Evolutionary conservation across 2,888 invertebrate species (phyloP), one percentile per base, ranked within the genome.

Genomic region (Chromoteleia sp.): DNA sequence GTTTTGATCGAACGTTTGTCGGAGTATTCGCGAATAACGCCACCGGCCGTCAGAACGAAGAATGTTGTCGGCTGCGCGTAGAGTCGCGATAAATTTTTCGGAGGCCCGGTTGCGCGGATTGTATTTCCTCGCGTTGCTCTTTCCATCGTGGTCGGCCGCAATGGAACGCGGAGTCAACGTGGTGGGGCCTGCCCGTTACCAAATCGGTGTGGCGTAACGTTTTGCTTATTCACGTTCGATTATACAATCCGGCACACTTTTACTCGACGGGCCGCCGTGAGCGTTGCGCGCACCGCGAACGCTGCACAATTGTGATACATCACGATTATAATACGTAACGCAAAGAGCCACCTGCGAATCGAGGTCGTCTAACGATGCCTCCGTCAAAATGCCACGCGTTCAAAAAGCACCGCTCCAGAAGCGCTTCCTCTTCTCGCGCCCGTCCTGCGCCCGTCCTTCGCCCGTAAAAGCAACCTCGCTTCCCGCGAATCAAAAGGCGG

Each of bases 161-260:
- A 65, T 59, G 75, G 78, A 71, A 74, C 71, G 78, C 78, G 56
- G 75, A 70, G 61, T 58, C 21, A 74, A 50, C 74, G 77, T 79
- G 67, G 83, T 83, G 83, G 83, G 86, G 77, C 68, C 71, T 81
- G 80, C 79, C 84, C 85, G 89, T 91, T 91, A 91, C 91, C 91
- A 91, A 91, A 91, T 91, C 89, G 87, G 84, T 87, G 88, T 91
- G 91, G 90, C 90, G 91, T 90, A 91, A 91, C 90, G 86, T 89
- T 91, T 91, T 89, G 91, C 91, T 90, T 91, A 91, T 91, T 91
- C 91, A 91, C 89, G 91, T 90, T 91, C 91, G 90, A 91, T 91
- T 91, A 91, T 91, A 90, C 91, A 91, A 91, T 91, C 90, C 90
- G 90, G 89, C 91, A 91, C 90, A 91, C 91, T 91, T 91, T 91